Evolutionary conservation across 2,888 invertebrate genomes (phyloP), one percentile per base, ranked within the genome.

Genomic region (Conops quadrifasciatus): DNA sequence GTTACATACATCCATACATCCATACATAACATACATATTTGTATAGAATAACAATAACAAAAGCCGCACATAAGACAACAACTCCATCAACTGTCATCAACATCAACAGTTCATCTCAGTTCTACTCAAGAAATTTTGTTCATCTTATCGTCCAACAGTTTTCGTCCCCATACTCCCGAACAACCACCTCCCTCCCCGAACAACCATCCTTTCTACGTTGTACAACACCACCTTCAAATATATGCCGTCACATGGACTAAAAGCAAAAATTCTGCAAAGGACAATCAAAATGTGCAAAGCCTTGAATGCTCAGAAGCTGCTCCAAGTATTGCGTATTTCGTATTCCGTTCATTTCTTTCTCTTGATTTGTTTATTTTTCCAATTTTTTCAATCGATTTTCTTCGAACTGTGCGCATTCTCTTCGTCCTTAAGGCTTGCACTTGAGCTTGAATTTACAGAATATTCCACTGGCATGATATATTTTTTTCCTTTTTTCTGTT

Each of bases 221-320:
- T n/a, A n/a, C n/a, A n/a, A n/a, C n/a, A 7, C 26, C 9, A 58
- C 43, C 51, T n/a, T 66, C 13, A 66, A 66, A 53, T 53, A 66
- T 53, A 51, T 66, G 26, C 28, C 13, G 64, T 28, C 28, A n/a
- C 45, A 28, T 26, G 4, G 36, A 7, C 36, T 36, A 36, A 51
- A 47, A 47, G 64, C 49, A 51, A 21, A 53, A 53, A 26, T 65
- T 19, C 45, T 43, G 63, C 65, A 4, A 45, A 45, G 62, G 45
- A 45, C 47, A 63, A 63, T 21, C 13, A 63, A 24, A 45, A 36
- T 36, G 9, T 36, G 36, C 36, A 36, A 36, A 36, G 36, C 9
- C 36, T 36, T 36, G 36, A 36, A 36, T 36, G 9, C n/a, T n/a
- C n/a, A n/a, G n/a, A n/a, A n/a, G n/a, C n/a, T n/a, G 36, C 36